Evolutionary conservation across 2,113 vertebrate genomes (phyloP).

Genomic region (Cavia porcellus): DNA sequence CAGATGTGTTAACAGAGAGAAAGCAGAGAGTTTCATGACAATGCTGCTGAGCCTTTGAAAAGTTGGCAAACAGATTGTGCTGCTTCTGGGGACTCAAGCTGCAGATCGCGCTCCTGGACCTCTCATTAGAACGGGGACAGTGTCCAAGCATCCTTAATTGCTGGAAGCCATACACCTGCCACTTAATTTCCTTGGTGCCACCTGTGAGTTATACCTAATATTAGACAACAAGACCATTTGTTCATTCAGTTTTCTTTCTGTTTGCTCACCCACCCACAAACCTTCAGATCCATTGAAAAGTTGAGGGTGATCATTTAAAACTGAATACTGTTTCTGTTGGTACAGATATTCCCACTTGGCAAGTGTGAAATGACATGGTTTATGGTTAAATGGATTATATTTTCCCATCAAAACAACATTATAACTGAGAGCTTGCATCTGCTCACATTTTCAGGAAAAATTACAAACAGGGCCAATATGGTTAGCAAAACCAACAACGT

Average conservation of each 20-base stretch:
- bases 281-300: neutral
- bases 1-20: neutral
- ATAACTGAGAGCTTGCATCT: constrained; percentile 33
- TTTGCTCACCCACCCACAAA: neutral
- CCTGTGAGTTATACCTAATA: constrained; percentile 26
- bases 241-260: neutral
- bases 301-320: neutral
- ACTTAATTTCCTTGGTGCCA: constrained; percentile 37
- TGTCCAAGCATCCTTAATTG: constrained; percentile 7
- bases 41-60: neutral
- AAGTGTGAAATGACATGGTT: neutral
- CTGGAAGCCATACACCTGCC: constrained; percentile 61
- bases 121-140: constrained; percentile 49
- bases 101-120: neutral
- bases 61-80: neutral
- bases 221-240: constrained; percentile 7
- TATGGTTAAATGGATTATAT: constrained; percentile 37
- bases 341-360: constrained; percentile 37
- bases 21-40: neutral
- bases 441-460: constrained; percentile 50
- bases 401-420: constrained; percentile 49
- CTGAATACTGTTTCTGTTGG: neutral
- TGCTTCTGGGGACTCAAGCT: neutral
- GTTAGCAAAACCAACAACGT: constrained; percentile 18
- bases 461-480: neutral